Evolutionary conservation across 2,888 invertebrate species (phyloP).

Genomic region (Lepidocyrtoides sp.): DNA sequence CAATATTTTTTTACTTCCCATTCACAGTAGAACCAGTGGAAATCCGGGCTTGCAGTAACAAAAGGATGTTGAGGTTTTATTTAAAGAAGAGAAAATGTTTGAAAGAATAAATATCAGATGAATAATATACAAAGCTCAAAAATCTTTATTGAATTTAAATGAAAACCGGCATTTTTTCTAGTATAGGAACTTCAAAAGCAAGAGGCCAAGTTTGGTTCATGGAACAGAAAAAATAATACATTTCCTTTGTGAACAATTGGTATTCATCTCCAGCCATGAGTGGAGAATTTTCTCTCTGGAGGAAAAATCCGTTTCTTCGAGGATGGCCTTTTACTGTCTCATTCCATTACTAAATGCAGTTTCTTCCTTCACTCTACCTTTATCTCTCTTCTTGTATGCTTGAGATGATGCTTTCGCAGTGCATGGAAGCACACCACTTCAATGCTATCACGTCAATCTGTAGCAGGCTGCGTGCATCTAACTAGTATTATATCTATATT

Average conservation of each 20-base stretch:
- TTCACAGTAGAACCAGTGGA: neutral
- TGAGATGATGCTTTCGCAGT: neutral
- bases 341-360: neutral
- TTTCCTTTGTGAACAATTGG: constrained; percentile 85
- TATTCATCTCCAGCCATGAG: constrained; percentile 85
- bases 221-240: constrained; percentile 81
- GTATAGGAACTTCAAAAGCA: too few species aligned
- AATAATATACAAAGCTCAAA: neutral
- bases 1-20: too few species aligned
- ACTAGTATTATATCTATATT: too few species aligned
- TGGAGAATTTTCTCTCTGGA: constrained; percentile 84
- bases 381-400: neutral
- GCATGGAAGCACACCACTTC: neutral
- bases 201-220: neutral
- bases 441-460: too few species aligned
- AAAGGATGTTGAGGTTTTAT: neutral
- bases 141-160: too few species aligned
- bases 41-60: neutral
- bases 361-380: too few species aligned
- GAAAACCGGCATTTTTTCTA: neutral
- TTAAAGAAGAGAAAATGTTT: neutral
- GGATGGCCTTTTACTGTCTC: constrained; percentile 7
- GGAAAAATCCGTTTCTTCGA: constrained; percentile 68
- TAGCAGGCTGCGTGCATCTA: too few species aligned
- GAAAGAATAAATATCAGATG: neutral